Evolutionary conservation across 2,888 invertebrate genomes (phyloP), one percentile per base, ranked within the genome.

Genomic region (Desoria tigrina): DNA sequence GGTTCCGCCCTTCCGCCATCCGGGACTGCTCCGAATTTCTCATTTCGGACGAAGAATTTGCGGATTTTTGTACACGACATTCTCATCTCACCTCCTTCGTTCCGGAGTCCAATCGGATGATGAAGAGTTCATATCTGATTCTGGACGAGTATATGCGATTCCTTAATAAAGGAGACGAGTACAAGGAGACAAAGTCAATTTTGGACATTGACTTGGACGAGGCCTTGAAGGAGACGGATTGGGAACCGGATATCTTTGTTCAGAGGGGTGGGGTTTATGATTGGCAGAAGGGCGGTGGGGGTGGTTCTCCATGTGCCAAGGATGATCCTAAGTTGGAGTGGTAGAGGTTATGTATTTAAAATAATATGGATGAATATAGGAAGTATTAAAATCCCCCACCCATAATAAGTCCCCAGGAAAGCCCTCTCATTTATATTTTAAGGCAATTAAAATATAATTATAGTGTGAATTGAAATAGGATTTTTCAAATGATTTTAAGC

Each of bases 141-240:
- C 77, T 84, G 60, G 83, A 84, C 69, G 83, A 84, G 80, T 81
- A 83, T 80, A 83, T 84, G 83, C 70, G 83, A 61, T 84, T 84
- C 76, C 77, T 84, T 53, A 82, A 83, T 71, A 82, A 82, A 72
- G 80, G 79, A 1, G 77, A 76, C 45, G 74, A 77, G 0, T 83
- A 84, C 77, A 77, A 77, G 42, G 83, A 83, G 2, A 82, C 83
- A 1, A 79, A 77, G 64, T 83, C 83, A 0, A 78, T 84, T 60
- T 74, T 84, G 45, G 83, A 84, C 69, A 83, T 78, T 2, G 61
- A 67, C 18, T 42, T 80, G 39, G 67, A 74, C 14, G 79, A 81
- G 63, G 83, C 83, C 1, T 74, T 84, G 26, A 74, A 78, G 37
- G 79, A 79, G 71, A 82, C 82, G 54, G 83, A 83, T 24, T 84